A percentile compares a stretch with the other conserved stretches of the same genome.
Evolutionary conservation across 2,797 vertebrate species (phyloP).

Genomic region (Limnodromus scolopaceus): DNA sequence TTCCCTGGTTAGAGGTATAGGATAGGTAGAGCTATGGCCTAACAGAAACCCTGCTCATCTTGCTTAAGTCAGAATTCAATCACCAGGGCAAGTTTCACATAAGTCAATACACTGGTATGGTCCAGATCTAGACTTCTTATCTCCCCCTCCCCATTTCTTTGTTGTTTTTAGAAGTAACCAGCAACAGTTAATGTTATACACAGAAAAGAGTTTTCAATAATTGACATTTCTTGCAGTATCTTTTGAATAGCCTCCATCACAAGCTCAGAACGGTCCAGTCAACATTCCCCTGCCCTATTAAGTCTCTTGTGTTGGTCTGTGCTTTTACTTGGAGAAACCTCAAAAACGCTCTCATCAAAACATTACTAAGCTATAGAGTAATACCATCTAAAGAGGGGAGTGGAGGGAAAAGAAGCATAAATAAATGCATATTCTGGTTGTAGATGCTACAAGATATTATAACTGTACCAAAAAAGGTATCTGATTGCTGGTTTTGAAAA

Average conservation of each 20-base stretch:
- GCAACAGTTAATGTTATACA: background rate
- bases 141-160: background rate
- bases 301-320: background rate
- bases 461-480: background rate
- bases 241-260: background rate
- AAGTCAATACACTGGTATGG: background rate
- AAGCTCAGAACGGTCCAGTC: background rate
- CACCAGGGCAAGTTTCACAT: background rate
- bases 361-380: background rate
- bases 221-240: background rate
- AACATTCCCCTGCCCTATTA: background rate
- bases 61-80: background rate
- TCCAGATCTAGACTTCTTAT: background rate
- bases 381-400: background rate
- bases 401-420: background rate
- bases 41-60: background rate
- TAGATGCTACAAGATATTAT: background rate
- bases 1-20: background rate
- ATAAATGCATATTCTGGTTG: background rate
- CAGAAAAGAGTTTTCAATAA: background rate
- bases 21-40: background rate
- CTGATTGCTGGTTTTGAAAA: too few relatives aligned
- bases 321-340: background rate
- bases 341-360: background rate
- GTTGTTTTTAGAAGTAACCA: background rate